Conservation (phyloP, 1,140 invertebrate genomes). For the Brachionus manjavacas region DNA sequence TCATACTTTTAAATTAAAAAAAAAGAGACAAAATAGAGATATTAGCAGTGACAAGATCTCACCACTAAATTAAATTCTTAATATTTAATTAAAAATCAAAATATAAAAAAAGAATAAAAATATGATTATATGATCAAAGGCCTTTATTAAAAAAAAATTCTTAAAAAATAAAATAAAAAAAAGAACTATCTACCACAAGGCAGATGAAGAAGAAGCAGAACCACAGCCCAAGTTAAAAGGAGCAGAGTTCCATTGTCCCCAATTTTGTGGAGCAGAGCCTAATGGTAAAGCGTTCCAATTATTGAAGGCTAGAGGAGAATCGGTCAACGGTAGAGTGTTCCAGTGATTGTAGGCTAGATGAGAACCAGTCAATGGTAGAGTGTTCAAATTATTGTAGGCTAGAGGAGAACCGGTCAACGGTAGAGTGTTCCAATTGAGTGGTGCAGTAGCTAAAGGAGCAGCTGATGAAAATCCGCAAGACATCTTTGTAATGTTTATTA, state of each 20-base stretch:
- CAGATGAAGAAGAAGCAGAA: background rate
- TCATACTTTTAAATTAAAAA: too few relatives aligned
- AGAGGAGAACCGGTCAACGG: background rate
- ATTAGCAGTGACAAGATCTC: too few relatives aligned
- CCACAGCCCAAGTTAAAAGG: background rate
- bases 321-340: background rate
- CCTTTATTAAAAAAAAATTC: background rate
- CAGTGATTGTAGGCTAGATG: too few relatives aligned
- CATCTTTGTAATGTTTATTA: background rate
- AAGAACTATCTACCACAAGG: background rate
- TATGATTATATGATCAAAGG: too few relatives aligned
- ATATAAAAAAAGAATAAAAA: too few relatives aligned
- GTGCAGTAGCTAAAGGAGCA: background rate
- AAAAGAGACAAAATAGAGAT: too few relatives aligned
- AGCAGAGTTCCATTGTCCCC: background rate
- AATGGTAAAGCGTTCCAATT: background rate
- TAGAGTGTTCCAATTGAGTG: background rate
- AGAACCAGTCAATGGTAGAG: background rate
- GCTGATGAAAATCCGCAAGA: background rate
- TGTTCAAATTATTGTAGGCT: background rate
- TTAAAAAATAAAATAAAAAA: background rate
- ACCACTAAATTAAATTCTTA: too few relatives aligned
- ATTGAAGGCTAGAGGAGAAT: background rate
- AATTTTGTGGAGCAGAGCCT: background rate
- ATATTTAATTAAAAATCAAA: too few relatives aligned